Evolutionary conservation across 2,888 invertebrate genomes (phyloP).

Genomic region (Catocala nupta): DNA sequence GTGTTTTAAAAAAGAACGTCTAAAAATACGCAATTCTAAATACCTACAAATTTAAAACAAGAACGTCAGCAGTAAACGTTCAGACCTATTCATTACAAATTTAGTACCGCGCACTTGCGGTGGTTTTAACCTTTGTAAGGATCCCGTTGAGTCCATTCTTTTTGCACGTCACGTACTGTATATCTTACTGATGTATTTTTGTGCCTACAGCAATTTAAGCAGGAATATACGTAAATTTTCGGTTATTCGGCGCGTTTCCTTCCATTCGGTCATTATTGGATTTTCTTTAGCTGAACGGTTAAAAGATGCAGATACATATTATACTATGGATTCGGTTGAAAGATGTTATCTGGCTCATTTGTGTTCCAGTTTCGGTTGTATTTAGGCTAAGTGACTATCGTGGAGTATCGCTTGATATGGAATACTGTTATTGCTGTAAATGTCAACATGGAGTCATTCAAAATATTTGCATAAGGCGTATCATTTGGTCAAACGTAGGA

Average conservation of each 20-base stretch:
- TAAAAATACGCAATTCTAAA: too few relatives aligned
- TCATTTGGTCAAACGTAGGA: too few relatives aligned
- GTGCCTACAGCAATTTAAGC: constrained; percentile 56
- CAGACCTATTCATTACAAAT: too few relatives aligned
- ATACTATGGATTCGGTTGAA: constrained; percentile 44
- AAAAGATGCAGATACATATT: constrained; percentile 48
- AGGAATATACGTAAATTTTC: constrained; percentile 52
- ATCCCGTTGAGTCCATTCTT: not conserved
- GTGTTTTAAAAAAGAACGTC: too few relatives aligned
- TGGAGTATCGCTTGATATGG: not conserved
- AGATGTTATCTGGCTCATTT: constrained; percentile 49
- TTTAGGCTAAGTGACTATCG: constrained; percentile 3
- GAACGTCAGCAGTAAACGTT: too few relatives aligned
- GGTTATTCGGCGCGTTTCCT: constrained; percentile 51
- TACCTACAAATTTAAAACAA: too few relatives aligned
- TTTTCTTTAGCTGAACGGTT: constrained; percentile 49
- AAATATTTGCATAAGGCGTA: too few relatives aligned
- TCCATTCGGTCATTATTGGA: constrained; percentile 56
- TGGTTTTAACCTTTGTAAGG: not conserved
- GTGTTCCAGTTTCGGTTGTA: constrained; percentile 18
- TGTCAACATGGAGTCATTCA: too few relatives aligned
- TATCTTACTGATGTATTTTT: constrained; percentile 53
- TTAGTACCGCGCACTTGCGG: too few relatives aligned
- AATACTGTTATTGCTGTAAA: too few relatives aligned
- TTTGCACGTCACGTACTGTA: constrained; percentile 1